These are phyloP conservation scores for Ovis canadensis DNA, from an alignment of 2,113 vertebrate genomes.

Conservation along the genomic window DNA sequence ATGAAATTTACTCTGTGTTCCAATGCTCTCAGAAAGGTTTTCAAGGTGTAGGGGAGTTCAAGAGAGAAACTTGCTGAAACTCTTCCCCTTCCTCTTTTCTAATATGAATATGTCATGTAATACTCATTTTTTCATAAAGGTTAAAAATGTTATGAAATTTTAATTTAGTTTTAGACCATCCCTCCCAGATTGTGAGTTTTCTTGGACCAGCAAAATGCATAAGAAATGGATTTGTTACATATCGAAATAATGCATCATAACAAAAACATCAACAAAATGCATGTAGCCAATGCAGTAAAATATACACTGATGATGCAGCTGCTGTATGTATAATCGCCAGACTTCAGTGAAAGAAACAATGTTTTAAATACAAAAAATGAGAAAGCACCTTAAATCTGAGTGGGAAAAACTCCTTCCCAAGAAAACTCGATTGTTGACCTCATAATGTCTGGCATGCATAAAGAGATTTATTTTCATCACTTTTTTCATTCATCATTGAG, in stretches of 20 bases:
- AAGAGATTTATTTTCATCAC: background rate
- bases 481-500: background rate
- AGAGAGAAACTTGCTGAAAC: background rate
- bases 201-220: background rate
- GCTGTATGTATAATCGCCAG: too few relatives aligned
- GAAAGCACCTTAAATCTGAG: background rate
- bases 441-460: background rate
- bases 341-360: background rate
- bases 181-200: background rate
- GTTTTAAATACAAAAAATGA: background rate
- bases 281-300: background rate
- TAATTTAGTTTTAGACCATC: background rate
- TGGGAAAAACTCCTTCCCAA: background rate
- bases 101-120: background rate
- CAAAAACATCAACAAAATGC: background rate
- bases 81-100: background rate
- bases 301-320: background rate
- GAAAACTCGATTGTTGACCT: background rate
- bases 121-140: background rate
- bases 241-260: background rate
- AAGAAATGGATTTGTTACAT: background rate
- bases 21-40: background rate
- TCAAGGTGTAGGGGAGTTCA: background rate
- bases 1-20: background rate
- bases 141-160: background rate